Evolutionary conservation across 2,113 vertebrate species (phyloP).

Genomic region (Brachypteracias leptosomus): DNA sequence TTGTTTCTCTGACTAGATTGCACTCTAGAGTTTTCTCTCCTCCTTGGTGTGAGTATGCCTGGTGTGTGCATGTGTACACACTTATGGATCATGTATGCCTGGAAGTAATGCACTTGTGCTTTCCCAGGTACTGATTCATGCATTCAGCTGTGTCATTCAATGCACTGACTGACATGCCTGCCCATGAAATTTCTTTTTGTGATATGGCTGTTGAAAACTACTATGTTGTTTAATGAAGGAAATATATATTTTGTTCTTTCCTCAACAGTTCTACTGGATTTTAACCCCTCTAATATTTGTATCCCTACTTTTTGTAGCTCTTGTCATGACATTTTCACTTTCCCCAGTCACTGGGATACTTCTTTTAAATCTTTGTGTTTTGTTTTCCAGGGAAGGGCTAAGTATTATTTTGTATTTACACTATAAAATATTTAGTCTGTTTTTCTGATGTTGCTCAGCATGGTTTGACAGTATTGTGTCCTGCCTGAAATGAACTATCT

Average conservation of each 20-base stretch:
- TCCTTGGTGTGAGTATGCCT: neutral
- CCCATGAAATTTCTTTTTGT: conserved; percentile 6
- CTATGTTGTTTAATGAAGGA: neutral
- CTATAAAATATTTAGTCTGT: neutral
- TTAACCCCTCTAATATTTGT: neutral
- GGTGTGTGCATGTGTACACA: neutral
- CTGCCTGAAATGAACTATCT: neutral
- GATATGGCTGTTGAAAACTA: neutral
- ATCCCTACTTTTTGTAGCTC: neutral
- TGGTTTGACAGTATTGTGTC: neutral
- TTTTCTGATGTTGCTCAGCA: neutral
- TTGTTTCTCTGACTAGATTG: conserved; percentile 39
- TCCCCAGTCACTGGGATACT: neutral
- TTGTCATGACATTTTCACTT: neutral
- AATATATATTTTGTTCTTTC: neutral
- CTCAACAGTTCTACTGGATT: neutral
- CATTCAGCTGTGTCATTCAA: neutral
- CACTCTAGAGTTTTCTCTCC: conserved; percentile 11
- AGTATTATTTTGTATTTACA: neutral
- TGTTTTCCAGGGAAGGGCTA: neutral
- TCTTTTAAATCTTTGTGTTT: neutral
- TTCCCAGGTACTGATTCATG: neutral
- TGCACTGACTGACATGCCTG: neutral
- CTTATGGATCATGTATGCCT: neutral
- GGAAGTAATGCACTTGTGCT: neutral